Evolutionary conservation across 2,888 invertebrate genomes (phyloP).

Genomic region (Antitype chi): DNA sequence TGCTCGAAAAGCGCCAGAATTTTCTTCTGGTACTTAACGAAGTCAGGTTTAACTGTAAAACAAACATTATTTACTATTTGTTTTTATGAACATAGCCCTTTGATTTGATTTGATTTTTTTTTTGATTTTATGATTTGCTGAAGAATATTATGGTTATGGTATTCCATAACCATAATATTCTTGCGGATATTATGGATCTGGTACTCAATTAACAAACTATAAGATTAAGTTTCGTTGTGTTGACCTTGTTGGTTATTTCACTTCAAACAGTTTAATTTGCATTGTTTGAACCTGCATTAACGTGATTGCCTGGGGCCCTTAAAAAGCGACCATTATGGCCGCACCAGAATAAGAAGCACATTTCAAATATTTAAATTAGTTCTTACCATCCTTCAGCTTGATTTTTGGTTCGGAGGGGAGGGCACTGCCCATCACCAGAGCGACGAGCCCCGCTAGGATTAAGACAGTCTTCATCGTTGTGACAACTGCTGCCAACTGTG

Average conservation of each 20-base stretch:
- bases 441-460: constrained; percentile 75
- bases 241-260: neutral
- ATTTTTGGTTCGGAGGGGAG: constrained; percentile 61
- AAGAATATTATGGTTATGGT: too few species aligned
- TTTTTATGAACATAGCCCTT: neutral
- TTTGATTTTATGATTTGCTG: too few species aligned
- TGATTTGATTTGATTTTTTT: too few species aligned
- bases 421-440: constrained; percentile 72
- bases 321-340: neutral
- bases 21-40: constrained; percentile 80
- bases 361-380: neutral
- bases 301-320: neutral
- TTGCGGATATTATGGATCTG: too few species aligned
- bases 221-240: neutral
- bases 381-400: constrained; percentile 62
- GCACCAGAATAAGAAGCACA: neutral
- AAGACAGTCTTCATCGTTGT: constrained; percentile 80
- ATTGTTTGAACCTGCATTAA: neutral
- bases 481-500: constrained; percentile 71
- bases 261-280: too few species aligned
- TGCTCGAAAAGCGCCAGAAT: constrained; percentile 86
- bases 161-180: too few species aligned
- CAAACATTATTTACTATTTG: neutral
- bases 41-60: constrained; percentile 71
- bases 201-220: neutral